Base-by-base conservation (phyloP, 2,888 invertebrate species). In the Dasysyrphus albostriatus region DNA sequence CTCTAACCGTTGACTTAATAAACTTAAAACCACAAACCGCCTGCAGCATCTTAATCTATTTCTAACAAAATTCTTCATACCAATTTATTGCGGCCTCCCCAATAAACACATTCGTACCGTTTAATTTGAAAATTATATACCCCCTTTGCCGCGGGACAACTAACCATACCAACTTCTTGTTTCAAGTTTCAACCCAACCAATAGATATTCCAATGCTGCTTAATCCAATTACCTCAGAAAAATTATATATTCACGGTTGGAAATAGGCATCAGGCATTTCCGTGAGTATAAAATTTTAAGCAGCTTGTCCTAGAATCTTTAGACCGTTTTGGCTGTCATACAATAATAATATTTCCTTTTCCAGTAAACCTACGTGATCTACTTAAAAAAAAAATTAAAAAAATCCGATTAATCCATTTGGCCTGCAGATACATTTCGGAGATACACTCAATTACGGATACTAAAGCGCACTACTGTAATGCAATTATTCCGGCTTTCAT, bases 401-500 rank as follows among this genome's bases (percentile, higher is more conserved):
- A 16, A 14, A 10, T 61, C 37, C 44, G 76, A 81, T 85, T 84
- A 58, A 81, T 81, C 69, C 39, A 67, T 77, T 81, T 78, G 73
- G 85, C 85, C 85, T 59, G 85, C 77, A 85, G 85, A 85, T 78
- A 85, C 65, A 77, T 77, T 85, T 81, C 82, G 77, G 77, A 81
- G 84, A 84, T 85, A 85, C 74, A 77, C 85, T 85, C 77, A 82
- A 85, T 85, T 82, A 85, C 77, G 58, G 32, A 32, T 54, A 63
- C 82, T 82, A 78, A 85, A 85, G 82, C 70, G 85, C 82, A 85
- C 85, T 85, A 82, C 85, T 82, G 85, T 82, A 81, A 85, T 82
- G 82, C 82, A 85, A 85, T 85, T 85, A 82, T 76, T 81, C 69
- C 70, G 82, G 82, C 58, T 63, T 73, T 65, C 44, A 54, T 69